A percentile compares a stretch with the other conserved stretches of the same genome.
Evolutionary conservation across 2,113 vertebrate species (phyloP).

Genomic region (Bubo scandiacus): DNA sequence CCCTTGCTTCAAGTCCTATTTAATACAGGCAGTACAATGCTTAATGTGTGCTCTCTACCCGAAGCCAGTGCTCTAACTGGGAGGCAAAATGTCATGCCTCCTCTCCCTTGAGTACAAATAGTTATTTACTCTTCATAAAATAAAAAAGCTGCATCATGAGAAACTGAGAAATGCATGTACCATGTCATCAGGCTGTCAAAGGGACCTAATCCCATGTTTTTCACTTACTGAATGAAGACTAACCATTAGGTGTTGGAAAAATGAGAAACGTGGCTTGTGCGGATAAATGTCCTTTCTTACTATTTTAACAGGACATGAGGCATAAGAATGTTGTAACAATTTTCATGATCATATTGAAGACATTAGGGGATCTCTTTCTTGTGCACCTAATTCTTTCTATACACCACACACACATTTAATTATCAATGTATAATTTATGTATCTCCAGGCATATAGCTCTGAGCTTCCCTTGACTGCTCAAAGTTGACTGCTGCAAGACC

Average conservation of each 20-base stretch:
- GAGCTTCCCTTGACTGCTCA: not conserved
- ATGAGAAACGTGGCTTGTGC: not conserved
- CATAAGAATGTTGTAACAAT: not conserved
- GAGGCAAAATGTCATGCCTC: not conserved
- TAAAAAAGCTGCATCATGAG: not conserved
- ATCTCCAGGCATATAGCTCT: not conserved
- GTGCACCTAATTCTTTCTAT: not conserved
- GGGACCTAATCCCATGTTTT: not conserved
- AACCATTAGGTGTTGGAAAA: not conserved
- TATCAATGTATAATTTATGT: not conserved
- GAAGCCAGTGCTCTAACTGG: rapidly evolving
- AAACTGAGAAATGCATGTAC: not conserved
- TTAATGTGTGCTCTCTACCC: not conserved
- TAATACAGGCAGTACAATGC: not conserved
- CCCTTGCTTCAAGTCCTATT: not conserved
- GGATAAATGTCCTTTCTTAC: not conserved
- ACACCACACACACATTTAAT: not conserved
- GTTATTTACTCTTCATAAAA: not conserved
- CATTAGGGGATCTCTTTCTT: not conserved
- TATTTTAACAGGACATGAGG: not conserved
- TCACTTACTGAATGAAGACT: not conserved
- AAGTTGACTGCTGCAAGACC: not conserved
- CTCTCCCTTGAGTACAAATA: not conserved
- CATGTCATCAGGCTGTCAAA: not conserved
- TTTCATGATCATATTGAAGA: not conserved